phyloP scores from a whole-genome alignment of 2,888 invertebrate species.

The Trissonchulus sp. region DNA sequence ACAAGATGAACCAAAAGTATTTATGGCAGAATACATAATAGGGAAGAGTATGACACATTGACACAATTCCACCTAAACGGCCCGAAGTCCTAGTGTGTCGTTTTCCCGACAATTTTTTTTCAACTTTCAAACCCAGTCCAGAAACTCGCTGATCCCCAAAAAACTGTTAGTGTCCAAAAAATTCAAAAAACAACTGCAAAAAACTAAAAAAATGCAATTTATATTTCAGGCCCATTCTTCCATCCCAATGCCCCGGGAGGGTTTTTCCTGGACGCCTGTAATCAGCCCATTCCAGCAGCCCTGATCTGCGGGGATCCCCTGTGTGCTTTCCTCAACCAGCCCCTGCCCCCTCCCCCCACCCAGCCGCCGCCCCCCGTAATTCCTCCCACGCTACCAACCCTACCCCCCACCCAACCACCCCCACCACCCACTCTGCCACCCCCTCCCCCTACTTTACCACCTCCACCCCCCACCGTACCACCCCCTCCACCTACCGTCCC shows the following conservation, averaged over 20 bases:
- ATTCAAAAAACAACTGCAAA: too few species aligned
- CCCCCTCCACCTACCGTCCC: not conserved
- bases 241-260: not conserved
- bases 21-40: not conserved
- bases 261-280: not conserved
- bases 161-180: too few species aligned
- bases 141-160: too few species aligned
- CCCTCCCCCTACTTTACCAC: not conserved
- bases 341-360: not conserved
- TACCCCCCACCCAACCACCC: not conserved
- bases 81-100: too few species aligned
- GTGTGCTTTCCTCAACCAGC: not conserved
- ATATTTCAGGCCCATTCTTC: not conserved
- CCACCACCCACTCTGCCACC: not conserved
- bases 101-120: too few species aligned
- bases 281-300: slow-evolving; percentile 4
- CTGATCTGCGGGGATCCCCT: not conserved
- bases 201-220: not conserved
- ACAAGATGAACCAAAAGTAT: too few species aligned
- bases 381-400: not conserved
- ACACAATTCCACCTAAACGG: too few species aligned
- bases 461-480: not conserved
- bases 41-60: not conserved
- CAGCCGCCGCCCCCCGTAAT: not conserved
- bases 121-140: too few species aligned